Percentiles rank a stretch among this genome's conserved stretches.
These are phyloP conservation scores for Myotis daubentonii DNA, from an alignment of 2,797 vertebrate species.

Conservation along the genomic window DNA sequence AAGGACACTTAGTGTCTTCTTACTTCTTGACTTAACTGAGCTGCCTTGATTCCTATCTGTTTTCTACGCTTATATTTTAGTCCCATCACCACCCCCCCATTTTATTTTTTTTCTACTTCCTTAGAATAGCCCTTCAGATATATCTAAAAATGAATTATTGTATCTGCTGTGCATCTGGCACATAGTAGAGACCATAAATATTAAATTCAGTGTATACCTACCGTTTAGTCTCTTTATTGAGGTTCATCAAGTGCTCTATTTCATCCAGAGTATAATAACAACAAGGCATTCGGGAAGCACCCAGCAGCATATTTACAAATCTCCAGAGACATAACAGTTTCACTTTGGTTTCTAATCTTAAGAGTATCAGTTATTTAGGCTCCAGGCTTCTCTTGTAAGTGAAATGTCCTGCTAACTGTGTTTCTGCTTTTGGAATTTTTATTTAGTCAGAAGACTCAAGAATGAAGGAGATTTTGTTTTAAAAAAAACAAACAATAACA, in stretches of 20 bases:
- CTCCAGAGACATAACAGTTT: not conserved
- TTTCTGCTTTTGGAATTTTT: constrained; percentile 36
- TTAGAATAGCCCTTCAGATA: not conserved
- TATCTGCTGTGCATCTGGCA: not conserved
- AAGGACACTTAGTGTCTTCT: not conserved
- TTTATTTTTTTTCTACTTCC: not conserved
- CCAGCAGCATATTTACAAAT: not conserved
- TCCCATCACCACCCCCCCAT: not conserved
- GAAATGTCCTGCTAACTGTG: not conserved
- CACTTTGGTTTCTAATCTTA: not conserved
- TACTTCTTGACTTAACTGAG: not conserved
- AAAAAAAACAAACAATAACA: not conserved
- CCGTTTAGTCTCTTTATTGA: not conserved
- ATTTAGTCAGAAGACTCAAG: constrained; percentile 47
- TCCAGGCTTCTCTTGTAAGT: not conserved
- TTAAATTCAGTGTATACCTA: not conserved
- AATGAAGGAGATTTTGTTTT: not conserved
- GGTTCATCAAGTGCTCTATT: constrained; percentile 5
- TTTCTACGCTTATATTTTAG: not conserved
- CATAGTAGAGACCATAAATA: not conserved
- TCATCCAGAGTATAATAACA: not conserved
- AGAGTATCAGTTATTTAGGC: not conserved
- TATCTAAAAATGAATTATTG: constrained; percentile 11
- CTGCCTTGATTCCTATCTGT: not conserved
- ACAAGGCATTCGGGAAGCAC: not conserved